These are phyloP conservation scores for Bilobella aurantiaca DNA, from an alignment of 1,140 invertebrate species.

Conservation along the genomic window DNA sequence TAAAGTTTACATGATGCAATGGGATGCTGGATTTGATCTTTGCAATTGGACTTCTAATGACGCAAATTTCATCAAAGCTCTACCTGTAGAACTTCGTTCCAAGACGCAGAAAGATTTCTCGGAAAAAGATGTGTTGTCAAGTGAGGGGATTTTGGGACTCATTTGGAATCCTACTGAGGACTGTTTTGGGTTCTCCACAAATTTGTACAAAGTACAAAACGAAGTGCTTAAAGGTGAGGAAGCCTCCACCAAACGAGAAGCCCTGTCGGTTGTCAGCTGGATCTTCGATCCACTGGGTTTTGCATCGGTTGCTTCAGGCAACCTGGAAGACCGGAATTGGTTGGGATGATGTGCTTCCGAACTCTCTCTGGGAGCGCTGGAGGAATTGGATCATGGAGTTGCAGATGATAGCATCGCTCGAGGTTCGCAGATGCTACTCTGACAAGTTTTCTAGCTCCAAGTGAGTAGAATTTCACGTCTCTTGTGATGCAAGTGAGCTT, in stretches of 20 bases:
- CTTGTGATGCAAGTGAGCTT: constrained; percentile 36
- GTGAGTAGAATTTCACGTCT: constrained; percentile 33
- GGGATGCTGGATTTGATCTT: constrained; percentile 24
- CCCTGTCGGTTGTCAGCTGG: constrained; percentile 2
- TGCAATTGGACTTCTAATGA: constrained; percentile 24
- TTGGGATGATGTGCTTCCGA: constrained; percentile 28
- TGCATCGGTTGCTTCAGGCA: constrained; percentile 10
- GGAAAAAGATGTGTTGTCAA: background rate
- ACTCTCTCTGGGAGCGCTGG: constrained; percentile 21
- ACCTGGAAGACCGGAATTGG: constrained; percentile 14
- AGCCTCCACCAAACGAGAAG: constrained; percentile 21
- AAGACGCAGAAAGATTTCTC: background rate
- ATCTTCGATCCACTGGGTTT: constrained; percentile 28
- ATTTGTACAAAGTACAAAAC: constrained; percentile 6
- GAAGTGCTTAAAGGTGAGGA: background rate
- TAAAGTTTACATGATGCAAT: constrained; percentile 12
- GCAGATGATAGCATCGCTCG: background rate
- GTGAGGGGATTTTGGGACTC: constrained; percentile 3
- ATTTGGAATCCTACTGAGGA: constrained; percentile 10
- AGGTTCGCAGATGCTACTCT: constrained; percentile 12
- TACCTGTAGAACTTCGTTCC: background rate
- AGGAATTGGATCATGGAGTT: constrained; percentile 12
- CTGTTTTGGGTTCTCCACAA: background rate
- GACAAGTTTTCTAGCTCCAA: background rate
- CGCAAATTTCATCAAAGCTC: background rate